Conservation (phyloP, 2,113 vertebrate genomes). For the Epinephelus moara region DNA sequence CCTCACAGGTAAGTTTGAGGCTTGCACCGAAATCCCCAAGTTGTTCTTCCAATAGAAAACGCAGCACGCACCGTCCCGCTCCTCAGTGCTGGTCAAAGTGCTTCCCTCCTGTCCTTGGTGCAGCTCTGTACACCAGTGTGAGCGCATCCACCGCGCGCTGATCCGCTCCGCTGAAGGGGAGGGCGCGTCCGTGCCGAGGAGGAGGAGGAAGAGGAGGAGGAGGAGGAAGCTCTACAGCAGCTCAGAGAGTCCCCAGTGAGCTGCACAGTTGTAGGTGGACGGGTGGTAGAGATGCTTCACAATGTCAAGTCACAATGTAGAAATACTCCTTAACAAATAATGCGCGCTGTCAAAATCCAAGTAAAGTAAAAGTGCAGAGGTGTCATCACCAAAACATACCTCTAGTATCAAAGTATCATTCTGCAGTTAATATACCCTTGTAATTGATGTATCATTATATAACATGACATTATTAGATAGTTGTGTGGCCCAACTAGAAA, state of each 20-base stretch:
- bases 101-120: slow-evolving; percentile 37
- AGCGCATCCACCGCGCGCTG: slow-evolving; percentile 63
- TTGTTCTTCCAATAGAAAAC: background rate
- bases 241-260: slow-evolving; percentile 24
- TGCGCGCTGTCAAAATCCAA: background rate
- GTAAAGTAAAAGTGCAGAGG: background rate
- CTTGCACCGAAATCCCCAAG: slow-evolving; percentile 3
- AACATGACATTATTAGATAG: too few species aligned
- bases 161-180: slow-evolving; percentile 59
- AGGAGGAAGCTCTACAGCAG: slow-evolving; percentile 1
- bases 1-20: slow-evolving; percentile 15
- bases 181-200: slow-evolving; percentile 58
- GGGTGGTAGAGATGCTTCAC: background rate
- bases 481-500: too few species aligned
- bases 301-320: background rate
- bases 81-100: slow-evolving; percentile 28
- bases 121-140: slow-evolving; percentile 59
- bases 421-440: too few species aligned
- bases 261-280: background rate
- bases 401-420: background rate
- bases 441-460: too few species aligned
- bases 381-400: background rate
- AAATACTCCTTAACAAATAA: background rate
- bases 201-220: slow-evolving; percentile 21
- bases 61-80: slow-evolving; percentile 9